A percentile compares a stretch with the other conserved stretches of the same genome.
Conservation (phyloP, 2,797 vertebrate genomes). For the Smutsia temminckii region DNA sequence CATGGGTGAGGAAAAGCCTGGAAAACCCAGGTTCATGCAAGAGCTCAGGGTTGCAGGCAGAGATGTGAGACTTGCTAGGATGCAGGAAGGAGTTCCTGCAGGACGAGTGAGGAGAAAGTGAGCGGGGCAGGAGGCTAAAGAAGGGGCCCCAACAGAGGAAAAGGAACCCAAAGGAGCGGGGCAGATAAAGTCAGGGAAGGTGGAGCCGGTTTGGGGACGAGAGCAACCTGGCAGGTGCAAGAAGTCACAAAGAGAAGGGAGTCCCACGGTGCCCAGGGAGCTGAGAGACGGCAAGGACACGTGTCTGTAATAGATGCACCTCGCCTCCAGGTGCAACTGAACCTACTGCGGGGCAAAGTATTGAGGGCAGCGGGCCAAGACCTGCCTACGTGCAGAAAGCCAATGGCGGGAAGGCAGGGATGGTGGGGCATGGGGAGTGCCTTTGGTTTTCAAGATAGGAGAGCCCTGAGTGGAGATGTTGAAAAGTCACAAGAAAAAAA, state of each 20-base stretch:
- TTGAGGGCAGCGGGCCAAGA: not conserved
- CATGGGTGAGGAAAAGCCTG: not conserved
- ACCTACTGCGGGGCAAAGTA: not conserved
- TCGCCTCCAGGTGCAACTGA: not conserved
- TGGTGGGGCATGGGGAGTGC: not conserved
- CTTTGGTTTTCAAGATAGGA: not conserved
- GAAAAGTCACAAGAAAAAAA: not conserved
- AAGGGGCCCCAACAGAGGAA: not conserved
- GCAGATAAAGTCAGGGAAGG: not conserved
- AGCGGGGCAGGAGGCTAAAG: not conserved
- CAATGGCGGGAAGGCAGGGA: no score
- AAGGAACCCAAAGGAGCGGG: not conserved
- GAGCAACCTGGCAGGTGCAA: accelerated
- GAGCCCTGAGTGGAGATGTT: not conserved
- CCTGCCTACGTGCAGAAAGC: not conserved
- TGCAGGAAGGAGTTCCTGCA: accelerated
- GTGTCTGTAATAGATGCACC: not conserved
- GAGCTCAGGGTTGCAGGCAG: not conserved
- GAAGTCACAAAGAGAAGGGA: not conserved
- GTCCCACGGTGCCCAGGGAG: not conserved
- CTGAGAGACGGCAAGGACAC: accelerated
- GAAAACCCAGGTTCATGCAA: not conserved
- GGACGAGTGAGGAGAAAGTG: not conserved
- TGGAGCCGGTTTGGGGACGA: not conserved
- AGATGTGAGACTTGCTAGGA: not conserved